Evolutionary conservation across 2,113 vertebrate species (phyloP).

Genomic region (Cathartes aura): DNA sequence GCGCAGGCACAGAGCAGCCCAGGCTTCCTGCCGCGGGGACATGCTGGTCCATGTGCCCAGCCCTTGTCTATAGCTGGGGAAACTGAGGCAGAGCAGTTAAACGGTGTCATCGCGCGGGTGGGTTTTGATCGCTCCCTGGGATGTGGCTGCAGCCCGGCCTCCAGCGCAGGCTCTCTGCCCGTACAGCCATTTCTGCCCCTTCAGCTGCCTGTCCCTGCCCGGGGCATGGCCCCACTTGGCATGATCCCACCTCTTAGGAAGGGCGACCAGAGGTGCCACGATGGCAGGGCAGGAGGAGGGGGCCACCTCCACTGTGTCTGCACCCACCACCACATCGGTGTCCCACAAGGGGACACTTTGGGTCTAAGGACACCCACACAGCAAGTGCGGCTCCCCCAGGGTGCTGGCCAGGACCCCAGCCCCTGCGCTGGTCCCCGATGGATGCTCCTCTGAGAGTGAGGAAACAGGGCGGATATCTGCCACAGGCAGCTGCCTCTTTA

Average conservation of each 20-base stretch:
- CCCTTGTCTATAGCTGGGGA: not conserved
- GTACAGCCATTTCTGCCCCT: not conserved
- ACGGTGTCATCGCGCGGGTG: rapidly evolving
- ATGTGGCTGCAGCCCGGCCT: not conserved
- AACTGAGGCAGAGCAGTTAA: not conserved
- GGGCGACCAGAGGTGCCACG: not conserved
- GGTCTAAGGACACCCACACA: not conserved
- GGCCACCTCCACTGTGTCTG: not conserved
- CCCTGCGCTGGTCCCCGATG: not conserved
- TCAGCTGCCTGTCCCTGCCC: not conserved
- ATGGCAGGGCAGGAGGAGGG: not conserved
- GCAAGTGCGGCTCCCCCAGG: rapidly evolving
- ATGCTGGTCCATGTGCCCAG: not conserved
- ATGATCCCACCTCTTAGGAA: not conserved
- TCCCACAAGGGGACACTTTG: not conserved
- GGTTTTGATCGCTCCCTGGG: not conserved
- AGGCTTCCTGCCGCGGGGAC: not conserved
- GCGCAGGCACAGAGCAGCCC: rapidly evolving
- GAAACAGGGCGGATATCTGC: not conserved
- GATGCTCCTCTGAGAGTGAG: not conserved
- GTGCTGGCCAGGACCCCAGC: not conserved
- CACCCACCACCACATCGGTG: rapidly evolving
- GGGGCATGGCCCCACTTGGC: rapidly evolving
- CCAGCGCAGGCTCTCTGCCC: not conserved
- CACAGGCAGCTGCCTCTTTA: not conserved